Percentiles rank a stretch among this genome's conserved stretches.
Evolutionary conservation across 2,797 vertebrate species (phyloP).

Genomic region (Nyctalus aviator): DNA sequence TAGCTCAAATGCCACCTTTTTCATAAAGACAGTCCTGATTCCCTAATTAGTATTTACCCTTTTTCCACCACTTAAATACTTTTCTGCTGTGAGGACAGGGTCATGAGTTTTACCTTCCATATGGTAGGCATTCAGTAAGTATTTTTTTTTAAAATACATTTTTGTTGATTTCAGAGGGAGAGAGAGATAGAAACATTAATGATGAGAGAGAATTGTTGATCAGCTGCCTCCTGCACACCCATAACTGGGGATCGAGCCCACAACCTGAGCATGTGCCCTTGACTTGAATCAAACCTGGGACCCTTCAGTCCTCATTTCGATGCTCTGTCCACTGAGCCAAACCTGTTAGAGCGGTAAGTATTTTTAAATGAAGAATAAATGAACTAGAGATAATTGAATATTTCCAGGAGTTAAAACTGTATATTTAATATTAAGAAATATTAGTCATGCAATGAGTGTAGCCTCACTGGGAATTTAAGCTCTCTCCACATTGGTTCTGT

Average conservation of each 20-base stretch:
- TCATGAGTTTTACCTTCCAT: background rate
- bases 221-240: no score
- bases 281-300: no score
- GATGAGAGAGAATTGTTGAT: no score
- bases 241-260: no score
- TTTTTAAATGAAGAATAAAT: conserved; percentile 67
- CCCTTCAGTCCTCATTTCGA: no score
- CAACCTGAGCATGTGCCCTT: no score
- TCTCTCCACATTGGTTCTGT: background rate
- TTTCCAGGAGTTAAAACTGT: conserved; percentile 45
- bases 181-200: no score
- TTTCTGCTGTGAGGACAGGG: background rate
- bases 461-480: background rate
- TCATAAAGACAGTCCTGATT: background rate
- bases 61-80: background rate
- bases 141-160: conserved; percentile 38
- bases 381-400: conserved; percentile 24
- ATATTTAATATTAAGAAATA: conserved; percentile 35
- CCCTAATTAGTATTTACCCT: background rate
- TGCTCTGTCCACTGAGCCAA: no score
- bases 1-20: conserved; percentile 5
- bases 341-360: background rate
- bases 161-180: no score
- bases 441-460: background rate
- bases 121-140: background rate